Base-by-base conservation (phyloP, 2,113 vertebrate genomes). In the Vidua chalybeata region DNA sequence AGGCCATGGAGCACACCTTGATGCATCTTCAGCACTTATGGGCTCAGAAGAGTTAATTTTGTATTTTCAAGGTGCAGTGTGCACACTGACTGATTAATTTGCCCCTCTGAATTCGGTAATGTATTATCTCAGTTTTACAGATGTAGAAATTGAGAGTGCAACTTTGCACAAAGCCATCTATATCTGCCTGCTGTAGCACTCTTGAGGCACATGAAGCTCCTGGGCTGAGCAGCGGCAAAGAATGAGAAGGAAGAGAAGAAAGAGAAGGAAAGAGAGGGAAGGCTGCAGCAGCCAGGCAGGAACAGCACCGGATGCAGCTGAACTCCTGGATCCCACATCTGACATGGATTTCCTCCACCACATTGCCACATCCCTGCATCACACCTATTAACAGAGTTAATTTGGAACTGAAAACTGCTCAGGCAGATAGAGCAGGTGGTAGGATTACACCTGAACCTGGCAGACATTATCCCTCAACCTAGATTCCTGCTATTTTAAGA, bases 21-120 rank as follows among this genome's bases (percentile, higher is more conserved):
- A 39, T 43, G 85, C 33, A 41, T 58, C 82, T 66, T 0, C 3
- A 93, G 89, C 24, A 62, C 30, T 67, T n/a, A 7, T 0, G 15
- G 87, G 49, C 73, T 58, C 56, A 41, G n/a, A 94, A 88, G 84
- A 85, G 93, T 91, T 95, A 93, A 96, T 82, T 79, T 35, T 43
- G 35, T 43, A 35, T 79, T 91, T 87, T 80, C 58, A 43, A 89
- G 84, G 73, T 64, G 80, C 54, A 49, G 11, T 9, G 43, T 0
- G 4, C 33, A 46, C 13, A 6, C 16, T 20, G 58, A n/a, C 49
- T 84, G 72, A 87, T 89, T 72, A 35, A 89, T 66, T 28, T 82
- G 62, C 41, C 26, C 68, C 46, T 92, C 41, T 74, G 55, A 77
- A 78, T 59, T n/a, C 0, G 10, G 41, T 51, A 27, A 74, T 2